Base-by-base conservation (phyloP, 2,888 invertebrate species). In the Labia minor region DNA sequence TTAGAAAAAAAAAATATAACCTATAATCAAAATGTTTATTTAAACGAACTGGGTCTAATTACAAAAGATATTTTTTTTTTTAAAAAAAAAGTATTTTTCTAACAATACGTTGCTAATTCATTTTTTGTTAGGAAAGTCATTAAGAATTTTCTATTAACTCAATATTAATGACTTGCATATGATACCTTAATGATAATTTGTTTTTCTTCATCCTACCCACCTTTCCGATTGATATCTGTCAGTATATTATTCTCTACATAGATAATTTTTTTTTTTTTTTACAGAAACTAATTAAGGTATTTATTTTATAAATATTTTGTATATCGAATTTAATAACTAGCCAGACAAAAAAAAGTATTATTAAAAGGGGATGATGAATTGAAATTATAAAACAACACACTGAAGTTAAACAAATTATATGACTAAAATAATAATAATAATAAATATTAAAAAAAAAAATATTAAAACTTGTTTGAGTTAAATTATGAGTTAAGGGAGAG, bases 161-260 rank as follows among this genome's bases (percentile, higher is more conserved):
- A 49, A 49, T 49, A 49, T 49, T 49, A 49, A 49, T 49, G 49
- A 49, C 49, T 49, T 49, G 49, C 49, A 49, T n/a, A 49, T 8
- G 49, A 16, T 49, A 49, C 14, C 49, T 49, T 49, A 49, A 49
- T n/a, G 49, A 49, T 49, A 49, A 49, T 49, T 49, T 49, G 49
- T 49, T 49, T 49, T 49, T 49, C 49, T 49, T 14, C 11, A 33
- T 49, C 14, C 14, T 49, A 49, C 49, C 49, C n/a, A 3, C 49
- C n/a, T 49, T 14, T 49, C 2, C 49, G 6, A 26, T 3, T 26
- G 26, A 4, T 33, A 4, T 16, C 49, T 49, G 49, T n/a, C 49
- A 10, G 49, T n/a, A 4, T 11, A 16, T 49, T 10, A n/a, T 49
- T 10, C 16, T 49, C 49, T 4, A 26, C 26, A 49, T 33, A 33